These are phyloP conservation scores for Iselma pallidipennis DNA, from an alignment of 2,888 invertebrate species.

Conservation along the genomic window DNA sequence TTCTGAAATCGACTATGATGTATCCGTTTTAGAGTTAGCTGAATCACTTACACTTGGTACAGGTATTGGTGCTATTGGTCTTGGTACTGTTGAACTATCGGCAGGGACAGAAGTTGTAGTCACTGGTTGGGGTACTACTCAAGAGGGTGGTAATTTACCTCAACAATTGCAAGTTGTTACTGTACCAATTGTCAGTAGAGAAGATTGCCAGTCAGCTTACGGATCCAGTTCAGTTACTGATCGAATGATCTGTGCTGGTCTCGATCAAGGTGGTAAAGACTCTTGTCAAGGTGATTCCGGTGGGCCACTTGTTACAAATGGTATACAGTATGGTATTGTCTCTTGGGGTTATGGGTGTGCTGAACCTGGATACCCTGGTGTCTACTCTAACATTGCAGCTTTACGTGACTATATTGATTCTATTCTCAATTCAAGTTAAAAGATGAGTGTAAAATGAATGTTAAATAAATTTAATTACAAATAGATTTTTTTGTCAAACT, in stretches of 20 bases:
- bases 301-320: conserved; percentile 47
- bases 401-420: too few relatives aligned
- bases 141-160: conserved; percentile 27
- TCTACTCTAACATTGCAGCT: too few relatives aligned
- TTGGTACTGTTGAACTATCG: neutral
- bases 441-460: too few relatives aligned
- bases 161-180: conserved; percentile 31
- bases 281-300: conserved; percentile 57
- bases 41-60: neutral
- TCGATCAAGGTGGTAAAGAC: conserved; percentile 43
- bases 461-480: neutral
- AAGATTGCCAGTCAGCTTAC: conserved; percentile 1
- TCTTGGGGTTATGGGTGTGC: conserved; percentile 29
- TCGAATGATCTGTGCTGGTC: conserved; percentile 61
- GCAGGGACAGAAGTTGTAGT: neutral
- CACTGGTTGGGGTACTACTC: conserved; percentile 7
- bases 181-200: conserved; percentile 12
- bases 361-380: too few relatives aligned
- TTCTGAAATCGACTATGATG: neutral
- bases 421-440: too few relatives aligned
- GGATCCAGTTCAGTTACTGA: conserved; percentile 37
- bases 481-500: conserved; percentile 10
- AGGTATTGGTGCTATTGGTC: neutral
- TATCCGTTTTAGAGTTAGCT: neutral
- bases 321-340: conserved; percentile 22